Evolutionary conservation across 2,797 vertebrate genomes (phyloP), one percentile per base, ranked within the genome.

Genomic region (Notolepis coatsorum): DNA sequence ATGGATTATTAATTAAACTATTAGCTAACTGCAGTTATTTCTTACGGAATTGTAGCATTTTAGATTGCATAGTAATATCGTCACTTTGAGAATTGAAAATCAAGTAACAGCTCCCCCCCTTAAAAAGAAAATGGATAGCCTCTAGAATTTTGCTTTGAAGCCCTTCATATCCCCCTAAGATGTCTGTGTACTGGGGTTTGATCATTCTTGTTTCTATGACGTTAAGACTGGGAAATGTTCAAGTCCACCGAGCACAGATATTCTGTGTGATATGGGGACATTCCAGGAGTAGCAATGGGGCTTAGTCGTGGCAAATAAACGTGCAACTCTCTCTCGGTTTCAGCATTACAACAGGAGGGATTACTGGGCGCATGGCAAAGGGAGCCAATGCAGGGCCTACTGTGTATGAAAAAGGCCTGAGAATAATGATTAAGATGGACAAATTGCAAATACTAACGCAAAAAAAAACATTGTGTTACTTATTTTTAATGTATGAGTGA

Each of bases 221-320:
- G 17, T 39, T 37, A 41, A n/a, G 5, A 2, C 18, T 30, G 7
- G 20, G 18, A 63, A 33, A 43, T 51, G 7, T 28, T 21, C 9
- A 45, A 9, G 38, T 61, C 2, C 28, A 41, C 39, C 61, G 47
- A 66, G 67, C 24, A 48, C 20, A 37, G 45, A n/a, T n/a, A n/a
- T n/a, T n/a, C 49, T 20, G n/a, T 17, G 71, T 76, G 50, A 57
- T 4, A 61, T 21, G 13, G 18, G 68, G 35, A 47, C 53, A 82
- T 80, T 83, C 73, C 50, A 50, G 47, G 45, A 47, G 20, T 56
- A 57, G 48, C 49, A 17, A 53, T 24, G 45, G 20, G 66, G 71
- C 60, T 84, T 61, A 48, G 63, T n/a, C n/a, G n/a, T 67, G 47
- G 52, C 17, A 75, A 68, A 68, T 64, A 73, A 79, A 79, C 10